These are phyloP conservation scores for Hydrophis major DNA, from an alignment of 2,797 vertebrate species.

Conservation along the genomic window DNA sequence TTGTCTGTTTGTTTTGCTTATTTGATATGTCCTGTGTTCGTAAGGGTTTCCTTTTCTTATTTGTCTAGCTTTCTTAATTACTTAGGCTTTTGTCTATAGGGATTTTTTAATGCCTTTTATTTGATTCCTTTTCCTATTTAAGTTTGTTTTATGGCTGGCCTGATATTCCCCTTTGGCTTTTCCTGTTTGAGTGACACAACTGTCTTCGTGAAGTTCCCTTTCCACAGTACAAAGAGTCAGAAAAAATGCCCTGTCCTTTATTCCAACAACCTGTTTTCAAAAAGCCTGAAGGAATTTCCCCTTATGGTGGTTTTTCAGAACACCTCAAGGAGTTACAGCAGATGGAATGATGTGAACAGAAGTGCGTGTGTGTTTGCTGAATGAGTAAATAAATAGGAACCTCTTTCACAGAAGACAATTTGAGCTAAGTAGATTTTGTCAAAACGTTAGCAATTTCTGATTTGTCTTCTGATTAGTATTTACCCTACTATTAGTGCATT, in stretches of 20 bases:
- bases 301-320: background rate
- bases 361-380: background rate
- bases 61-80: too few species aligned
- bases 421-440: background rate
- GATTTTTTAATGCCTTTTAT: too few species aligned
- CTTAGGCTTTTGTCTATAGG: too few species aligned
- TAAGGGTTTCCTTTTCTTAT: too few species aligned
- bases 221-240: background rate
- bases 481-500: background rate
- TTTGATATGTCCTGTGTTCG: too few species aligned
- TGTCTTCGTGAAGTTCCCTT: too few species aligned
- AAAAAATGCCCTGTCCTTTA: background rate
- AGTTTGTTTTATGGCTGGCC: too few species aligned
- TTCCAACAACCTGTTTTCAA: background rate
- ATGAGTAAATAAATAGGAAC: background rate
- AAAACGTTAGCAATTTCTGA: background rate
- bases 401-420: background rate
- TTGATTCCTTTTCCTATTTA: too few species aligned
- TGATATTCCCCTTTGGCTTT: too few species aligned
- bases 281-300: background rate
- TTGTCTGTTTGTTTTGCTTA: too few species aligned
- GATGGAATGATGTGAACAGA: background rate
- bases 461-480: background rate
- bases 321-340: background rate
- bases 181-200: too few species aligned